Evolutionary conservation across 2,113 vertebrate species (phyloP), one percentile per base, ranked within the genome.

Genomic region (Procapra przewalskii): DNA sequence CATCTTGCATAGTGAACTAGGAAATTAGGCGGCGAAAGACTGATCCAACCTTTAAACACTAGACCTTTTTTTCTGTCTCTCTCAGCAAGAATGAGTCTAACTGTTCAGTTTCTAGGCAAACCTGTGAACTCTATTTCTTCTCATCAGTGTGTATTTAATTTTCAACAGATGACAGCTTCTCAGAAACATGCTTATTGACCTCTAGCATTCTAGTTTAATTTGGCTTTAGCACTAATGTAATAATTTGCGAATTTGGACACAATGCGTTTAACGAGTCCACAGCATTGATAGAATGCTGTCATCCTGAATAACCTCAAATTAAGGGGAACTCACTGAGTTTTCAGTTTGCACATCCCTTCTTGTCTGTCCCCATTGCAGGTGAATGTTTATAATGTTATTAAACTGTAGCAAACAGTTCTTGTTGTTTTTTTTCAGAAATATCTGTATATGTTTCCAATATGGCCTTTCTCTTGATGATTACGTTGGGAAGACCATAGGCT

Each of bases 401-500:
- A 52, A 1, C 57, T 45, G 27, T 27, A 60, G 67, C 43, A 12
- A 33, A 36, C 29, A 31, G 43, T 8, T 55, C 36, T 90, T 84
- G 64, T 90, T 84, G 75, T 62, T 55, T 82, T 89, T 95, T 95
- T 93, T 55, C 94, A 48, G 95, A 93, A 91, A 25, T 21, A 29
- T 29, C 25, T 50, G 25, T 75, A 13, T 67, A 3, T 90, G 82
- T 92, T 96, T 91, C 40, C 36, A 67, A 52, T 14, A 40, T 5
- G 25, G 36, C 82, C 29, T 96, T 89, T 79, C 33, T 89, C 54
- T 71, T 19, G 3, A 5, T 50, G n/a, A 50, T 83, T 31, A 0
- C 7, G 5, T 6, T 5, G 23, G 50, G 43, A 75, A 21, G 17
- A 5, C 86, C 14, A 10, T 23, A n/a, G 95, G 52, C 33, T 75